Base-by-base conservation (phyloP, 64 coral and sea anemone species). In the Pocillopora verrucosa region DNA sequence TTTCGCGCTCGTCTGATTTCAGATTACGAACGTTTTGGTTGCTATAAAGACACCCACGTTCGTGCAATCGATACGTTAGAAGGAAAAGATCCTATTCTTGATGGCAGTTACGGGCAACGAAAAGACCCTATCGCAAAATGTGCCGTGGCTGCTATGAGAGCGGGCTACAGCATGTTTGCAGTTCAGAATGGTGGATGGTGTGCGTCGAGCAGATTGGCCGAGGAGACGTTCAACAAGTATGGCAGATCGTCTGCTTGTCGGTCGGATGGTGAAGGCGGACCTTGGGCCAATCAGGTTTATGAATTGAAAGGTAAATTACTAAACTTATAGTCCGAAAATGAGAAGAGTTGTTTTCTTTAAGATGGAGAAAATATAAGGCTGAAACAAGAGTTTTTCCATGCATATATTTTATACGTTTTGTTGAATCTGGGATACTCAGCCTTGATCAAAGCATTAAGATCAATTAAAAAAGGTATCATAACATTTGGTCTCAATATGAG, bases 221-320 rank as follows among this genome's bases (percentile, higher is more conserved):
- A 4, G 0, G 0, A n/a, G 24, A 78, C 73, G 0, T 88, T 36
- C 87, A 64, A 61, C 30, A 76, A 77, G 74, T 77, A 88, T 45
- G 58, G 73, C 59, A 24, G 12, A 12, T 76, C 22, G 58, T 64
- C 74, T 14, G 60, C 14, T 60, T 88, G 87, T 77, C 6, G 57
- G 35, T 0, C 0, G 11, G 37, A 63, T 34, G 45, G 73, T 13
- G 60, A 78, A 74, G 87, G 87, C 17, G 87, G 87, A 78, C 74
- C 74, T 17, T 77, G 87, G 87, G 87, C 70, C 10, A 88, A 88
- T 41, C 73, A 88, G 19, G 87, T 88, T 13, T 88, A 88, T 60
- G 2, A 45, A 2, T 3, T 45, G 2, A 45, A 45, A 45, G 41
- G 41, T 45, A 2, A 45, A 6, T 45, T n/a, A n/a, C n/a, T n/a